Percentiles rank a stretch among this genome's conserved stretches.
phyloP scores from a whole-genome alignment of 2,797 vertebrate genomes.

The Neosilurus mollespiculum region DNA sequence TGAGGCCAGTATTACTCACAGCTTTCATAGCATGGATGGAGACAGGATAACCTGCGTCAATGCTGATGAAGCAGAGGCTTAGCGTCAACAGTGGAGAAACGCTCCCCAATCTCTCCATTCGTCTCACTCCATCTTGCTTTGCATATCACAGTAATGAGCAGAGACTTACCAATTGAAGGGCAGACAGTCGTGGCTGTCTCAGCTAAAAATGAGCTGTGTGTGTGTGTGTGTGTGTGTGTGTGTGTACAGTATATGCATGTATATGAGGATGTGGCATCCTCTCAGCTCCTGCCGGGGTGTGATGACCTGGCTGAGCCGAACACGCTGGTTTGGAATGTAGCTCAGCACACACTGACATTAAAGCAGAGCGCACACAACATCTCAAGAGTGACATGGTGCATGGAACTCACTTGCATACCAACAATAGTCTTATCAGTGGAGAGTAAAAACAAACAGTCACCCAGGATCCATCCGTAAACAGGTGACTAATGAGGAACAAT shows the following conservation, averaged over 20 bases:
- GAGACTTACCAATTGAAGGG: constrained; percentile 34
- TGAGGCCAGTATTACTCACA: constrained; percentile 74
- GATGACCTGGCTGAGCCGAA: constrained; percentile 7
- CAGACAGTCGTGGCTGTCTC: background rate
- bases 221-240: too few species aligned
- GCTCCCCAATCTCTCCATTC: constrained; percentile 18
- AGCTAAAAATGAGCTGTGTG: background rate
- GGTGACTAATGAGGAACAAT: background rate
- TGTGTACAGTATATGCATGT: background rate
- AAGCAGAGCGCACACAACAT: constrained; percentile 1
- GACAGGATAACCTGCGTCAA: constrained; percentile 66
- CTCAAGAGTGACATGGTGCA: background rate
- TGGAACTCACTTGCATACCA: background rate
- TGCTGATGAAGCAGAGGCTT: constrained; percentile 65
- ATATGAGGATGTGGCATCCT: background rate
- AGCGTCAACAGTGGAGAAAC: constrained; percentile 21
- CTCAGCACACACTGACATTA: constrained; percentile 5
- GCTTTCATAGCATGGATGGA: constrained; percentile 50
- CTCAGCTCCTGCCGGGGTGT: constrained; percentile 3
- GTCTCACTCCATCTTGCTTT: constrained; percentile 12
- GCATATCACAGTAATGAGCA: constrained; percentile 34
- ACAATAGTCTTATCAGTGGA: background rate
- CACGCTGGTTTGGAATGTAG: constrained; percentile 21
- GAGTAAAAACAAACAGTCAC: background rate
- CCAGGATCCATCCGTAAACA: background rate